Conservation (phyloP, 1,140 invertebrate species). For the Pseudomyrmex sp. region DNA sequence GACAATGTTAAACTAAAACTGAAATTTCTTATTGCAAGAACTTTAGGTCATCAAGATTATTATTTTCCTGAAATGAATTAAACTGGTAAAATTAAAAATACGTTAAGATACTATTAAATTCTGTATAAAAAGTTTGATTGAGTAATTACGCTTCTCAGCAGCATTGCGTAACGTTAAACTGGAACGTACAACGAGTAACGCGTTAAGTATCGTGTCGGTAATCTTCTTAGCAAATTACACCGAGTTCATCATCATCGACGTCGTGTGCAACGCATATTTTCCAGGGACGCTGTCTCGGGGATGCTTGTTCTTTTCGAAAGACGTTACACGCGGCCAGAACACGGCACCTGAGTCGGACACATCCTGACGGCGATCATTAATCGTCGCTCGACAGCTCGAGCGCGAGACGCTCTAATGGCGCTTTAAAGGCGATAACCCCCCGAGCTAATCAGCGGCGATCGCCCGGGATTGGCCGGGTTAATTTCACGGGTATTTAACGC, state of each 20-base stretch:
- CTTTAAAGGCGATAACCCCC: constrained; percentile 76
- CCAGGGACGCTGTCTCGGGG: not conserved
- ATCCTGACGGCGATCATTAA: constrained; percentile 72
- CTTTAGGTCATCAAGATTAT: not conserved
- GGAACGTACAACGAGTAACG: not conserved
- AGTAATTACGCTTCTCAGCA: constrained; percentile 5
- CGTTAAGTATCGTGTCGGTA: constrained; percentile 3
- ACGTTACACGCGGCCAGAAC: constrained; percentile 9
- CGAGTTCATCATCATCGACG: constrained; percentile 30
- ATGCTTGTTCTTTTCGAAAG: constrained; percentile 26
- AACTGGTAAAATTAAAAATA: no score
- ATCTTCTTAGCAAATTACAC: constrained; percentile 32
- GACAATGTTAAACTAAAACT: not conserved
- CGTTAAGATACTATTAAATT: no score
- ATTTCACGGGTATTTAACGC: constrained; percentile 85
- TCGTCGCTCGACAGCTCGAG: constrained; percentile 60
- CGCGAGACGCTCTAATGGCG: constrained; percentile 67
- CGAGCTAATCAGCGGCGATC: constrained; percentile 75
- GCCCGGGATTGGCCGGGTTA: constrained; percentile 75
- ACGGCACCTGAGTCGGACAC: constrained; percentile 46
- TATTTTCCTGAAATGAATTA: not conserved
- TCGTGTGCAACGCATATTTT: constrained; percentile 22
- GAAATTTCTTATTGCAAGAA: not conserved
- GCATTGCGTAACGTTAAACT: not conserved
- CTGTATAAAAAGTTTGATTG: not conserved